phyloP scores from a whole-genome alignment of 1,140 invertebrate genomes.

The Harlomillsia oculata region DNA sequence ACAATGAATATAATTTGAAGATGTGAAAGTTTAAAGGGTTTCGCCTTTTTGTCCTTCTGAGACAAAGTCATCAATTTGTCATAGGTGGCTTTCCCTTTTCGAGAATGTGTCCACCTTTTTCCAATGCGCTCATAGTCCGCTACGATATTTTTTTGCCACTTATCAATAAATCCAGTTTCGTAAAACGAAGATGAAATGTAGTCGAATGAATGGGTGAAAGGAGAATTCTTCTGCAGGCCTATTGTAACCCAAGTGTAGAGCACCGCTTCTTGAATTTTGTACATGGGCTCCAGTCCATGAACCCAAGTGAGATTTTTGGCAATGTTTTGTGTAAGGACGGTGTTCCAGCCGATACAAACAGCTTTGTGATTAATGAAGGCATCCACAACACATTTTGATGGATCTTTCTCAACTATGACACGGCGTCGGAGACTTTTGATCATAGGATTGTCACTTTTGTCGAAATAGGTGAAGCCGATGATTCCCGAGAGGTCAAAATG shows the following conservation, averaged over 20 bases:
- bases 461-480: constrained; percentile 15
- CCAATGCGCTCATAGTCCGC: not conserved
- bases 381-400: constrained; percentile 3
- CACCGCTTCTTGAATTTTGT: not conserved
- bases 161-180: not conserved
- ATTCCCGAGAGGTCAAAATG: constrained; percentile 19
- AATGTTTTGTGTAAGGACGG: not conserved
- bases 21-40: not conserved
- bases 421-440: constrained; percentile 10
- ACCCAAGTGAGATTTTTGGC: constrained; percentile 7
- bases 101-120: not conserved
- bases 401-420: not conserved
- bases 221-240: constrained; percentile 16
- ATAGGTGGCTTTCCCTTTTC: not conserved
- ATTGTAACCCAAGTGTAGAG: constrained; percentile 2
- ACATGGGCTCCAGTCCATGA: not conserved
- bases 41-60: not conserved
- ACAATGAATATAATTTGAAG: not conserved
- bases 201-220: not conserved
- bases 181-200: not conserved
- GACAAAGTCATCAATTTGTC: not conserved
- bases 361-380: constrained; percentile 1
- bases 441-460: not conserved
- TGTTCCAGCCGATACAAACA: constrained; percentile 20
- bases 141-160: constrained; percentile 2